Conservation (phyloP, 2,888 invertebrate species). For the Petrophora chlorosata region DNA sequence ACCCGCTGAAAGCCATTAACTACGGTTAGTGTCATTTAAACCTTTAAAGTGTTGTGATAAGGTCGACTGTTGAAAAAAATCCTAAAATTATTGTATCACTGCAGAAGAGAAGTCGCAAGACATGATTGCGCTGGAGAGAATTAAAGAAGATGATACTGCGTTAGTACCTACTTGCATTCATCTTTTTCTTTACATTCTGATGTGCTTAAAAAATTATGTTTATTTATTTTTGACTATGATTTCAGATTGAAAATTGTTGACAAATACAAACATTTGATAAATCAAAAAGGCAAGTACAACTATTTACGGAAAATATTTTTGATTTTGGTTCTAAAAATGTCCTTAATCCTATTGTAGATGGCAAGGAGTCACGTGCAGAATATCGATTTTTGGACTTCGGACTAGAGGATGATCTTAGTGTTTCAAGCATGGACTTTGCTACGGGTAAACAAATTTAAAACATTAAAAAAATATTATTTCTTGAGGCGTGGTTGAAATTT, state of each 20-base stretch:
- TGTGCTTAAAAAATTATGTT: background rate
- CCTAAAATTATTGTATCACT: conserved; percentile 3
- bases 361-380: conserved; percentile 8
- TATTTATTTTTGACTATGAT: conserved; percentile 42
- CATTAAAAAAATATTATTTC: no score
- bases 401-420: conserved; percentile 43
- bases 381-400: conserved; percentile 33
- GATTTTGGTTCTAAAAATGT: background rate
- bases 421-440: conserved; percentile 41
- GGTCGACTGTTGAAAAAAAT: conserved; percentile 1
- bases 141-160: conserved; percentile 45
- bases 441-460: conserved; percentile 47
- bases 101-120: conserved; percentile 29
- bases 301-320: no score
- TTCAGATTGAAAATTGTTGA: conserved; percentile 60
- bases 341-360: background rate
- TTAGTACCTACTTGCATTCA: conserved; percentile 48
- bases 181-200: background rate
- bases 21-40: conserved; percentile 45
- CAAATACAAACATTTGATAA: conserved; percentile 57
- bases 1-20: conserved; percentile 49
- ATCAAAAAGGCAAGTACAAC: conserved; percentile 45
- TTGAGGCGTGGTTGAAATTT: no score
- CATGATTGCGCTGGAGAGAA: conserved; percentile 37
- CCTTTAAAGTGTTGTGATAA: background rate